phyloP scores from a whole-genome alignment of 2,797 vertebrate species.

The Cyprinella venusta region DNA sequence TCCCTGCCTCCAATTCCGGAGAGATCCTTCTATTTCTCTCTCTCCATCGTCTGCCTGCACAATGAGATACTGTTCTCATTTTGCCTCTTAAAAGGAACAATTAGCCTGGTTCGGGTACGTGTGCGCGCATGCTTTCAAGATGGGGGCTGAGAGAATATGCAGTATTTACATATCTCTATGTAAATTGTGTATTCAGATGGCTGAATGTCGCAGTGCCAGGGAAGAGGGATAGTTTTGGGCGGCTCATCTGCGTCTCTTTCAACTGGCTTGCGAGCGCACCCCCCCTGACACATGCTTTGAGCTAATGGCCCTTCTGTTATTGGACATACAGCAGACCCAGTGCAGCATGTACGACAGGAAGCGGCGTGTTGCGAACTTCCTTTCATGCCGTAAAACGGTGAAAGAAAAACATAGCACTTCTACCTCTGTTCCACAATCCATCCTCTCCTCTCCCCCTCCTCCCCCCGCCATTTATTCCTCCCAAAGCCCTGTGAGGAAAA shows the following conservation, averaged over 20 bases:
- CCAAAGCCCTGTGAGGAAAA: conserved; percentile 20
- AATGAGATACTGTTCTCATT: conserved; percentile 63
- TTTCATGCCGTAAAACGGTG: conserved; percentile 32
- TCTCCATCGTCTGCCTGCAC: conserved; percentile 47
- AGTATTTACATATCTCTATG: conserved; percentile 46
- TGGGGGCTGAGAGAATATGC: conserved; percentile 29
- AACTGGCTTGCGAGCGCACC: not conserved
- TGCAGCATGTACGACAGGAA: conserved; percentile 46
- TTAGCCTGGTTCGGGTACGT: conserved; percentile 54
- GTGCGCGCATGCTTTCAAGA: conserved; percentile 27
- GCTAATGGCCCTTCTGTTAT: conserved; percentile 54
- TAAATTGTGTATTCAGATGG: conserved; percentile 51
- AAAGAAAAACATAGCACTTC: conserved; percentile 33
- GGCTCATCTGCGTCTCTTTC: conserved; percentile 35
- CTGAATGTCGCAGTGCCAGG: conserved; percentile 40
- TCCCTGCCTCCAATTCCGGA: conserved; percentile 66
- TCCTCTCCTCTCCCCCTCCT: no score
- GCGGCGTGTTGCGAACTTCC: conserved; percentile 42
- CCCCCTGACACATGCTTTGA: conserved; percentile 30
- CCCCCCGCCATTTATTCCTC: not conserved
- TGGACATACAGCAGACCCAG: conserved; percentile 49
- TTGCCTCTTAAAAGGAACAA: conserved; percentile 59
- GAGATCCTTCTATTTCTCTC: conserved; percentile 50
- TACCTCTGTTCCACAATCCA: conserved; percentile 16
- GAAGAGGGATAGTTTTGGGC: conserved; percentile 39